Evolutionary conservation across 1,140 invertebrate species (phyloP), one percentile per base, ranked within the genome.

Genomic region (Listronotus oregonensis): DNA sequence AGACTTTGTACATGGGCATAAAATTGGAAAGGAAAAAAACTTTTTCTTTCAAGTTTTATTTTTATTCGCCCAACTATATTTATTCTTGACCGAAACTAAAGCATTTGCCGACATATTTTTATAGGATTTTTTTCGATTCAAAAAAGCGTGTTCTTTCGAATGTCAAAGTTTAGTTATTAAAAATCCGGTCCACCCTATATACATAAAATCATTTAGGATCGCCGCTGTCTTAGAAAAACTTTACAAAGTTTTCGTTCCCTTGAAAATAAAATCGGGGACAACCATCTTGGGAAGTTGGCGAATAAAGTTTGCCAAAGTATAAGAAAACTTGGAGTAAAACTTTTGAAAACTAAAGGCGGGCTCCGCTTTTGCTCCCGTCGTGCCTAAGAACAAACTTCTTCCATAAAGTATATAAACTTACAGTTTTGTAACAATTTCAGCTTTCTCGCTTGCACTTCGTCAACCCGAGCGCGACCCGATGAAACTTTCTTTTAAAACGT

Each of bases 341-440:
- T 44, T 61, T 63, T 44, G 11, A 46, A 64, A 69, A 64, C 68
- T 66, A 58, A 56, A 60, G 66, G 62, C 67, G 68, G 55, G 58
- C 61, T 62, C 66, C 66, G 64, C 64, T 73, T 71, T 67, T 57
- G 56, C 58, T 40, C 47, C 58, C 58, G 58, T 46, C 50, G 14
- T 17, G 60, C 60, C 50, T 39, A 54, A 69, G 70, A 76, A 75
- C 76, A 73, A 77, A 77, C 76, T 77, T 77, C 72, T 73, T 67
- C 73, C 73, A 76, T 76, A 75, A 77, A 77, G 73, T 77, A 77
- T 77, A 76, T 77, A 77, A 77, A 77, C 76, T 77, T 75, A 76
- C 72, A 77, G 73, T 77, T 77, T 77, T 76, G 76, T 75, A 77
- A 76, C 76, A 77, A 76, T 75, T 77, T 77, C 73, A 76, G 74